Conservation (phyloP, 1,140 invertebrate genomes). For the Trissolcus basalis region DNA sequence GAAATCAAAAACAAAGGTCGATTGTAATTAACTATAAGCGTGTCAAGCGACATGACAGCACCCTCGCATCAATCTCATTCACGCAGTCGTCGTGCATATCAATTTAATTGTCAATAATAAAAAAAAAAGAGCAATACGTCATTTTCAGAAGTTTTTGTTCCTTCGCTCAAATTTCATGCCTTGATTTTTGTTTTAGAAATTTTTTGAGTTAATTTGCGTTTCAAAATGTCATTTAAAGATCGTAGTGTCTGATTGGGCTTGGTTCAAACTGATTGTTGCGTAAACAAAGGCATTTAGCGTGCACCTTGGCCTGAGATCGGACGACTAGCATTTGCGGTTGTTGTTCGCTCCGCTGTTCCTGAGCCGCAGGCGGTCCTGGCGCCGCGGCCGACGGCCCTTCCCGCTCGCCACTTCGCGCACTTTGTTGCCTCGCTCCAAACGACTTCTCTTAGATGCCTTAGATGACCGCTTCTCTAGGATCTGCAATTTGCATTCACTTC, state of each 20-base stretch:
- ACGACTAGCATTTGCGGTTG: conserved; percentile 83
- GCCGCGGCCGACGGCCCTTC: conserved; percentile 76
- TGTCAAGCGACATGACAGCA: conserved; percentile 10
- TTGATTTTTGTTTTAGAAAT: neutral
- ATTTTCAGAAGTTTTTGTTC: neutral
- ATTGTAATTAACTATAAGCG: conserved; percentile 25
- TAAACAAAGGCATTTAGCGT: conserved; percentile 59
- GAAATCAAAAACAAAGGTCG: conserved; percentile 20
- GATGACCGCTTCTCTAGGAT: conserved; percentile 76
- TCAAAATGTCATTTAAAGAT: neutral
- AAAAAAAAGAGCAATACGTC: too few relatives aligned
- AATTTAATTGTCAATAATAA: too few relatives aligned
- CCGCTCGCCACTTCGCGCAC: conserved; percentile 79
- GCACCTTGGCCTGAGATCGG: conserved; percentile 69
- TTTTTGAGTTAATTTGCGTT: neutral
- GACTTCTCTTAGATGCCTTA: conserved; percentile 77
- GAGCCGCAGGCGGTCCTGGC: conserved; percentile 80
- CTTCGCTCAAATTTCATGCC: neutral
- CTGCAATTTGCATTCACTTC: conserved; percentile 60
- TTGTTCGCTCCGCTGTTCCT: conserved; percentile 83
- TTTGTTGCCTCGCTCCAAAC: conserved; percentile 81
- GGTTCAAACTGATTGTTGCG: conserved; percentile 44
- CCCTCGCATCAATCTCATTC: conserved; percentile 3
- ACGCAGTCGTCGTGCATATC: too few relatives aligned
- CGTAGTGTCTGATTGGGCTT: conserved; percentile 18